A percentile compares a stretch with the other conserved stretches of the same genome.
Conservation (phyloP, 2,888 invertebrate genomes). For the Rhagonycha fulva region DNA sequence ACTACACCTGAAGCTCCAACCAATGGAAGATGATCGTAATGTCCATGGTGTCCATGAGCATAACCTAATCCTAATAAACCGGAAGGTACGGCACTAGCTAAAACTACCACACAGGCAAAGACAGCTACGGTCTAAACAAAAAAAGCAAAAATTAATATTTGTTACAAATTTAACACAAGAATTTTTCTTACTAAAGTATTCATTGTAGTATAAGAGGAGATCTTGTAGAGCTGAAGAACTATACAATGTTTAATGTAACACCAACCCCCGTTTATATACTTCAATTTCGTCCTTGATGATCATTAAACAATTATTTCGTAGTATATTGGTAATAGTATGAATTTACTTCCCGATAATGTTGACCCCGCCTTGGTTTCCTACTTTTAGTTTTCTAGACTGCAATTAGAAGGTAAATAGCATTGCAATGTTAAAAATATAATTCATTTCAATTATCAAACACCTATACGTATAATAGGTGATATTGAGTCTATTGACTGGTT, state of each 20-base stretch:
- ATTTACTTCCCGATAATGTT: constrained; percentile 4
- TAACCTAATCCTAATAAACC: constrained; percentile 29
- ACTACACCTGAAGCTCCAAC: constrained; percentile 33
- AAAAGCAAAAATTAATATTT: not conserved
- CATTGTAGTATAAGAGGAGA: constrained; percentile 29
- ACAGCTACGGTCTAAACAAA: constrained; percentile 33
- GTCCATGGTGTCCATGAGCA: constrained; percentile 10
- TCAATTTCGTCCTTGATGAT: constrained; percentile 33
- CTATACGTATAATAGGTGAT: no score
- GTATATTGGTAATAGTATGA: constrained; percentile 5
- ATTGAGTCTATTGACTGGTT: no score
- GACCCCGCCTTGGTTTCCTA: constrained; percentile 12
- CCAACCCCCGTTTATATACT: constrained; percentile 35
- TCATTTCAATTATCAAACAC: no score
- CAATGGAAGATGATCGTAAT: constrained; percentile 9
- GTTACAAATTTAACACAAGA: not conserved
- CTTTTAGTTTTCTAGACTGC: constrained; percentile 9
- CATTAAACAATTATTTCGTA: constrained; percentile 2
- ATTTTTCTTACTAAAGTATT: constrained; percentile 40
- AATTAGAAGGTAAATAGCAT: constrained; percentile 10
- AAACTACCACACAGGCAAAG: constrained; percentile 38
- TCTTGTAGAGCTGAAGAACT: constrained; percentile 29
- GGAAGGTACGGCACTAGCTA: constrained; percentile 36
- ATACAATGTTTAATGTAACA: constrained; percentile 26
- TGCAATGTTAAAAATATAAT: not conserved